phyloP scores from a whole-genome alignment of 2,888 invertebrate species.

The Aphodius granarius region DNA sequence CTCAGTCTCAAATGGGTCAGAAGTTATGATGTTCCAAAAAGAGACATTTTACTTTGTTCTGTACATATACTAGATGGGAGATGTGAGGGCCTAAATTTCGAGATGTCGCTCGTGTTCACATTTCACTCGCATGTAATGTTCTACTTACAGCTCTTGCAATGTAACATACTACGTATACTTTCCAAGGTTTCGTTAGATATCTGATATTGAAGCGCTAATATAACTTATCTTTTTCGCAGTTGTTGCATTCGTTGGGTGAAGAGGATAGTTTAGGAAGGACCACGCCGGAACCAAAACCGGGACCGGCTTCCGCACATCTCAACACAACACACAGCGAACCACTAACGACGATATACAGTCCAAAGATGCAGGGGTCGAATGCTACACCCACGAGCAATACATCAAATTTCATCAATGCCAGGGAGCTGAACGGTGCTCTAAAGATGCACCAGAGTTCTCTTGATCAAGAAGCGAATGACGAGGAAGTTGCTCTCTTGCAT shows the following conservation, averaged over 20 bases:
- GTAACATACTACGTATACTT: too few relatives aligned
- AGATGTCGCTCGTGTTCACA: too few relatives aligned
- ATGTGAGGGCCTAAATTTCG: too few relatives aligned
- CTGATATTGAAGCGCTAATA: not conserved
- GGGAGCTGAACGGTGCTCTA: slow-evolving; percentile 47
- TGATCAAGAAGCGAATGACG: slow-evolving; percentile 37
- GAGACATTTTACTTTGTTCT: too few relatives aligned
- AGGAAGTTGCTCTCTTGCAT: slow-evolving; percentile 47
- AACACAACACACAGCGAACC: slow-evolving; percentile 20
- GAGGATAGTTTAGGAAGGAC: slow-evolving; percentile 59
- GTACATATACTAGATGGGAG: too few relatives aligned
- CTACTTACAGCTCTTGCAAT: too few relatives aligned
- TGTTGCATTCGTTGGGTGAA: slow-evolving; percentile 77
- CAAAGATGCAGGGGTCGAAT: slow-evolving; percentile 44
- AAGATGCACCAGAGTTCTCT: slow-evolving; percentile 31
- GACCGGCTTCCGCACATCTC: not conserved
- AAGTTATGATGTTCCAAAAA: too few relatives aligned
- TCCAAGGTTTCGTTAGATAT: too few relatives aligned
- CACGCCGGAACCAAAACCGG: slow-evolving; percentile 38
- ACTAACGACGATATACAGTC: slow-evolving; percentile 35
- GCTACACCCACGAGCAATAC: slow-evolving; percentile 42
- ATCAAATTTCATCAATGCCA: slow-evolving; percentile 37
- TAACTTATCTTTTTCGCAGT: slow-evolving; percentile 51
- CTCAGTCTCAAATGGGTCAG: too few relatives aligned
- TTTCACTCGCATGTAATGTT: too few relatives aligned